Base-by-base conservation (phyloP, 2,797 vertebrate species). In the Chaunax sp. region DNA sequence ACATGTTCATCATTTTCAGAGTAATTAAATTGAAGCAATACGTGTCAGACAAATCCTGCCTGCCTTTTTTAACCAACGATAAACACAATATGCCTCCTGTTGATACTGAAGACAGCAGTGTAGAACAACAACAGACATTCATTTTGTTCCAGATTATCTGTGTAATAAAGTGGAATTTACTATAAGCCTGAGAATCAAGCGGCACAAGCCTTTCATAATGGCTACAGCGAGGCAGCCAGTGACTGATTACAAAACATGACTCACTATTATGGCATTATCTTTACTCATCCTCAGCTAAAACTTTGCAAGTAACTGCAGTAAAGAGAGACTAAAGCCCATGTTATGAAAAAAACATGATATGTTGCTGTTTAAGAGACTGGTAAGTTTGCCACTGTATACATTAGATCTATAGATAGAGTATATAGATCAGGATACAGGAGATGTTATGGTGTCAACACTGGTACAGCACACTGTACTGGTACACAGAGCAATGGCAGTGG, bases 161-260 rank as follows among this genome's bases (percentile, higher is more conserved):
- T 59, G 63, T 50, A 77, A 90, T 88, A 79, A 87, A 73, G 47
- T 64, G 72, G 71, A 80, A 47, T 80, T 75, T 78, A 52, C 44
- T 28, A 44, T 84, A 75, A 83, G 43, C 82, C 69, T 2, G 1
- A 28, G 52, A 79, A 35, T 77, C 62, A 75, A 69, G 59, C 28
- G 23, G 28, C 25, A 22, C 28, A 40, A 26, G 47, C 20, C 40
- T 56, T 37, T 58, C 54, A 33, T 51, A 37, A 12, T 13, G 35
- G 10, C 49, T 46, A 45, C 28, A 67, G 60, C 2, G n/a, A 75
- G 40, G 19, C 5, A 47, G 49, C 18, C 23, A 11, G 9, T 7
- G 6, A 22, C 25, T 30, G 22, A 50, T 15, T n/a, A 18, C 37
- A 63, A 37, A 35, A 55, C 55, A 54, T 44, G 33, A 64, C 20